phyloP scores from a whole-genome alignment of 2,888 invertebrate species.

The Epistrophe eligans region DNA sequence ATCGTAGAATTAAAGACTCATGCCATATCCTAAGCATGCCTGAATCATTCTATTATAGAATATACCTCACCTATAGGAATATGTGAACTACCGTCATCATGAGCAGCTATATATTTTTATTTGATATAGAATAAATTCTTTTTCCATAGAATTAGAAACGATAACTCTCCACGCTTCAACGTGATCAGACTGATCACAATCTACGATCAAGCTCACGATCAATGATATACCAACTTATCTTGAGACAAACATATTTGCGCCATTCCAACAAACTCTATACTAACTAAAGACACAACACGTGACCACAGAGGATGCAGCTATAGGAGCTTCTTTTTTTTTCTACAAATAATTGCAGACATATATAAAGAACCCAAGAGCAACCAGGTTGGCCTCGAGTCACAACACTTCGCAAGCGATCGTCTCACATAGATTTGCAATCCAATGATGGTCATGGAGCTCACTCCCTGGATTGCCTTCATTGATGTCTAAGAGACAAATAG shows the following conservation, averaged over 20 bases:
- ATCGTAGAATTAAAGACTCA: neutral
- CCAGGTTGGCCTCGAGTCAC: slow-evolving; percentile 67
- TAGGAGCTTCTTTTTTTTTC: slow-evolving; percentile 30
- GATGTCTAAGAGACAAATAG: slow-evolving; percentile 75
- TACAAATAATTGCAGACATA: slow-evolving; percentile 56
- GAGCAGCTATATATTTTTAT: slow-evolving; percentile 12
- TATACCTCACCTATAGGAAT: neutral
- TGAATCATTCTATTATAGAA: neutral
- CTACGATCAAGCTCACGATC: slow-evolving; percentile 71
- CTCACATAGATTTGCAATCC: slow-evolving; percentile 46
- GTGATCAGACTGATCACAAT: slow-evolving; percentile 67
- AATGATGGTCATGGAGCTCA: slow-evolving; percentile 54
- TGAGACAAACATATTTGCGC: slow-evolving; percentile 56
- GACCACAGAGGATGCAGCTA: slow-evolving; percentile 51
- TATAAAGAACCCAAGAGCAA: slow-evolving; percentile 39
- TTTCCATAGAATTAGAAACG: slow-evolving; percentile 51
- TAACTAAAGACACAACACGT: slow-evolving; percentile 39
- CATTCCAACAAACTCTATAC: slow-evolving; percentile 38
- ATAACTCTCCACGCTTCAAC: slow-evolving; percentile 70
- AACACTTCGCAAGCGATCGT: slow-evolving; percentile 57
- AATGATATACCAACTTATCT: slow-evolving; percentile 63
- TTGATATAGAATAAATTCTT: slow-evolving; percentile 31
- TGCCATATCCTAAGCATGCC: neutral
- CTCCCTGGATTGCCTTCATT: slow-evolving; percentile 60
- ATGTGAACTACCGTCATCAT: slow-evolving; percentile 18